phyloP scores from a whole-genome alignment of 2,113 vertebrate genomes.

The Clupea harengus region DNA sequence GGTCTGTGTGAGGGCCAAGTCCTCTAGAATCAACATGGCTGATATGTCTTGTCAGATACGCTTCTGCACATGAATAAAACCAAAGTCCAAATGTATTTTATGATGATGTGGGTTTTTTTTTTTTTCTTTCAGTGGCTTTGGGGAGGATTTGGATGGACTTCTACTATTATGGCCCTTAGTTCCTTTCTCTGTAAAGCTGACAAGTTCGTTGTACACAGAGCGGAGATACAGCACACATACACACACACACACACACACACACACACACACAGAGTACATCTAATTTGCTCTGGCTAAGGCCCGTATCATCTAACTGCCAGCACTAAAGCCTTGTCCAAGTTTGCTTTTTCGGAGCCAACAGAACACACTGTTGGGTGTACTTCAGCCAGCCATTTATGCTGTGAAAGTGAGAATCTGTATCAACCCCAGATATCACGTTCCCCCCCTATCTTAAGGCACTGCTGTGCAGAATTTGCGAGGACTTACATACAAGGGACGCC shows the following conservation, averaged over 20 bases:
- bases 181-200: neutral
- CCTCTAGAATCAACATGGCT: neutral
- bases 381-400: constrained; percentile 7
- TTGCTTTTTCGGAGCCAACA: neutral
- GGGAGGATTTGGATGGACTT: neutral
- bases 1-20: neutral
- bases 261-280: neutral
- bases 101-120: neutral
- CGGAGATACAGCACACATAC: neutral
- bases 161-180: neutral
- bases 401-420: constrained; percentile 2
- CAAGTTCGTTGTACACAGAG: neutral
- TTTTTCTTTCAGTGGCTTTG: neutral
- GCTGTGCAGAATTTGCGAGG: neutral
- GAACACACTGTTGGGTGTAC: constrained; percentile 7
- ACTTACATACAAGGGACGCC: neutral
- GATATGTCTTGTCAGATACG: constrained; percentile 8
- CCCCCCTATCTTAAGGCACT: neutral
- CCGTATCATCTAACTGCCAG: constrained; percentile 15
- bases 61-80: neutral
- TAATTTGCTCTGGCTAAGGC: constrained; percentile 3
- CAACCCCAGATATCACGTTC: neutral
- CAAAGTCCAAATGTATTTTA: constrained; percentile 12
- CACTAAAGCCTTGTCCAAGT: neutral
- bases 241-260: constrained; percentile 9